Conservation (phyloP, 2,888 invertebrate genomes). For the Hydrotaea cyrtoneurina region DNA sequence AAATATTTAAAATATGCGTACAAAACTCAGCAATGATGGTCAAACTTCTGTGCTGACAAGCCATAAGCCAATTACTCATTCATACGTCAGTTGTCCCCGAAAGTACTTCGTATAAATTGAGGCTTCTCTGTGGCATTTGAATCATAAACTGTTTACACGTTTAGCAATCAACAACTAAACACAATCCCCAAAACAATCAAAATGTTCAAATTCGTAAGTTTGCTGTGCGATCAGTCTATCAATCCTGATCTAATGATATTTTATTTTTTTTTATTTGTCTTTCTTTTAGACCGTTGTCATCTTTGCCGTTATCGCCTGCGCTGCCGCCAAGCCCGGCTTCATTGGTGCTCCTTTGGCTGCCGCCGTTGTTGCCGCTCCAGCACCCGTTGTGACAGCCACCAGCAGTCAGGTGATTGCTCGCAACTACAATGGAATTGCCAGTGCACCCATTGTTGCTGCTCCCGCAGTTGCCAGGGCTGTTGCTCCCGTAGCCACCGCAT, state of each 20-base stretch:
- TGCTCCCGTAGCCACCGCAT: slow-evolving; percentile 49
- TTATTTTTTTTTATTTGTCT: slow-evolving; percentile 14
- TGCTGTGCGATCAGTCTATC: not conserved
- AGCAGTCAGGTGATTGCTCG: slow-evolving; percentile 74
- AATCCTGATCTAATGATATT: not conserved
- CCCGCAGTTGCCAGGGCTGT: not conserved
- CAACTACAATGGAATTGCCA: slow-evolving; percentile 71
- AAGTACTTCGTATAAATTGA: slow-evolving; percentile 2
- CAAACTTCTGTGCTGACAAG: too few relatives aligned
- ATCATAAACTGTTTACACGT: not conserved
- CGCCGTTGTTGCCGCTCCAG: slow-evolving; percentile 53
- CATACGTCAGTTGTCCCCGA: too few relatives aligned
- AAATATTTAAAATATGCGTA: too few relatives aligned
- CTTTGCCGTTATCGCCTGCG: slow-evolving; percentile 71
- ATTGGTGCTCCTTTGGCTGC: slow-evolving; percentile 66
- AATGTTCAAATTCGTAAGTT: slow-evolving; percentile 56
- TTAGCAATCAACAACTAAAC: not conserved
- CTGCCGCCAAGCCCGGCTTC: slow-evolving; percentile 70
- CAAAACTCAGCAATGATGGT: too few relatives aligned
- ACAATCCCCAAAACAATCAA: not conserved
- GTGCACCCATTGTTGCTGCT: slow-evolving; percentile 54
- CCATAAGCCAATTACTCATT: too few relatives aligned
- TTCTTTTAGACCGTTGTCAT: slow-evolving; percentile 65
- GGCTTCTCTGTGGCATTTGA: not conserved
- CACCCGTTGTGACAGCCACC: slow-evolving; percentile 72